Evolutionary conservation across 2,113 vertebrate genomes (phyloP).

Genomic region (Egretta garzetta): DNA sequence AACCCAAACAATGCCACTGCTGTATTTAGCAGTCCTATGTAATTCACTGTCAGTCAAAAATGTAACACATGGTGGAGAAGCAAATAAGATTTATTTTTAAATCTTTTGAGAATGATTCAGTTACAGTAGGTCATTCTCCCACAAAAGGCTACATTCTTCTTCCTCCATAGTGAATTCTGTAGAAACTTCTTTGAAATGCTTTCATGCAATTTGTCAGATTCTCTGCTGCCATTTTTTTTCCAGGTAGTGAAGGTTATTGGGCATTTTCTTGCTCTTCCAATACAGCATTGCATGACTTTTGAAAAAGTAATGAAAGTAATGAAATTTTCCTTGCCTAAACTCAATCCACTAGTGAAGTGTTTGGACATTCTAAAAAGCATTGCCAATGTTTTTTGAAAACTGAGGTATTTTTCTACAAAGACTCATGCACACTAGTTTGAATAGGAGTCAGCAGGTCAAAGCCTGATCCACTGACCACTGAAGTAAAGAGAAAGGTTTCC

Average conservation of each 20-base stretch:
- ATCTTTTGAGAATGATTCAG: background rate
- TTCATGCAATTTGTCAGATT: background rate
- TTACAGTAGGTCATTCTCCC: background rate
- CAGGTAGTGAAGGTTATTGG: background rate
- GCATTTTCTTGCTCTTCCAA: background rate
- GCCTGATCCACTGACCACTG: background rate
- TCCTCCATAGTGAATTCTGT: background rate
- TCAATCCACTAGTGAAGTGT: background rate
- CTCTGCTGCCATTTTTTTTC: background rate
- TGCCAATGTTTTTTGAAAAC: background rate
- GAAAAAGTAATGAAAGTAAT: no score
- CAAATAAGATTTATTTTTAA: background rate
- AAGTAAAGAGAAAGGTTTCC: background rate
- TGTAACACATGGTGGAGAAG: background rate
- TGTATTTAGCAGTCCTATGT: background rate
- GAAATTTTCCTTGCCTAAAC: background rate
- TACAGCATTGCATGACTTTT: background rate
- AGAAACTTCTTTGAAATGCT: background rate
- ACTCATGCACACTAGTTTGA: background rate
- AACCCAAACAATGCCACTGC: background rate
- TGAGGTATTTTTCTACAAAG: background rate
- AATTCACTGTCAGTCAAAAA: conserved; percentile 21
- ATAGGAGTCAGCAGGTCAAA: background rate
- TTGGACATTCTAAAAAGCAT: background rate
- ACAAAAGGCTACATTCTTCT: background rate